Percentiles rank a stretch among this genome's conserved stretches.
phyloP scores from a whole-genome alignment of 2,888 invertebrate genomes.

The Exocentrus adspersus region DNA sequence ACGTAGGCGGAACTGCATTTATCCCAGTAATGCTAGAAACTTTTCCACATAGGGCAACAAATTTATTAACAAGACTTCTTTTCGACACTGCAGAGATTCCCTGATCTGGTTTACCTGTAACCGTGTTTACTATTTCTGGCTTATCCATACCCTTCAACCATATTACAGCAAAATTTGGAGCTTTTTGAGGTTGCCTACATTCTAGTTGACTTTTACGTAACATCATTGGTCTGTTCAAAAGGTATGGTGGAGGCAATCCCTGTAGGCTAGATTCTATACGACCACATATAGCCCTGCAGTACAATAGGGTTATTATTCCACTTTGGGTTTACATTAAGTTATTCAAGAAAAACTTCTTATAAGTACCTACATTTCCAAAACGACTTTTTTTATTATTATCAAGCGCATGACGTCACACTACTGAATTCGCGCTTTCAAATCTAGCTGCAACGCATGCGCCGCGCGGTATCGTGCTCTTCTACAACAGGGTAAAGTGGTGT shows the following conservation, averaged over 20 bases:
- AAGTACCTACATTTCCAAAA: too few relatives aligned
- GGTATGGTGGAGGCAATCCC: slow-evolving; percentile 84
- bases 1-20: slow-evolving; percentile 62
- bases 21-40: slow-evolving; percentile 62
- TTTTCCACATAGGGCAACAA: slow-evolving; percentile 68
- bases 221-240: slow-evolving; percentile 83
- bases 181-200: slow-evolving; percentile 85
- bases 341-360: too few relatives aligned
- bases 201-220: slow-evolving; percentile 85
- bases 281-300: slow-evolving; percentile 82
- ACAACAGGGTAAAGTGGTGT: too few relatives aligned
- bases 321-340: too few relatives aligned
- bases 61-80: slow-evolving; percentile 76
- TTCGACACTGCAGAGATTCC: slow-evolving; percentile 74
- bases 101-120: slow-evolving; percentile 80
- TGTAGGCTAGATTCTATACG: slow-evolving; percentile 81
- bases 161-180: slow-evolving; percentile 91
- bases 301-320: too few relatives aligned
- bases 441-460: too few relatives aligned
- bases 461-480: too few relatives aligned
- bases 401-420: too few relatives aligned
- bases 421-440: too few relatives aligned
- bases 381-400: too few relatives aligned
- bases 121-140: slow-evolving; percentile 87
- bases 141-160: slow-evolving; percentile 76